Evolutionary conservation across 2,113 vertebrate genomes (phyloP).

Genomic region (Neopipo cinnamomea): DNA sequence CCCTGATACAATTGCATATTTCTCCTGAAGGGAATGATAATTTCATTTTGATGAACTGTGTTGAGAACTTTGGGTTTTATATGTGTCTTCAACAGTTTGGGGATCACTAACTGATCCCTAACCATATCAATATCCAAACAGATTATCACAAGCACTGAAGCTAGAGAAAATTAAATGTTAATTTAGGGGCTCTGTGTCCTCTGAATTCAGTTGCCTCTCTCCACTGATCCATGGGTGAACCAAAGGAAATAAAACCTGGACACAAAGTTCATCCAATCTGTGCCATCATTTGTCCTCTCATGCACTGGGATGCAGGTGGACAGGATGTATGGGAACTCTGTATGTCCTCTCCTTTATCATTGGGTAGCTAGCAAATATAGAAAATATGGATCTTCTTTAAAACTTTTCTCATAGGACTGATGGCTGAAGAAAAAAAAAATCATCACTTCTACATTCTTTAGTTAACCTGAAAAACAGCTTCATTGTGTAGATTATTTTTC

Average conservation of each 20-base stretch:
- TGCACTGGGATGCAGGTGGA: background rate
- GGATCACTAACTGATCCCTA: background rate
- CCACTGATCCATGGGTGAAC: background rate
- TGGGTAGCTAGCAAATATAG: background rate
- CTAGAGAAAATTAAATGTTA: background rate
- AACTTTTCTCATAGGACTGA: background rate
- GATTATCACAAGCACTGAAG: background rate
- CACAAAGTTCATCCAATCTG: background rate
- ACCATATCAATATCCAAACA: background rate
- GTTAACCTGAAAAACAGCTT: background rate
- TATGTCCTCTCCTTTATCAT: background rate
- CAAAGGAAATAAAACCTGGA: background rate
- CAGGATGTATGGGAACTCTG: background rate
- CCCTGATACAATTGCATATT: background rate
- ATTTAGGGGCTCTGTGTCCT: background rate
- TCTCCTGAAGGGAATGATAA: background rate
- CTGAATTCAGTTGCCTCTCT: background rate
- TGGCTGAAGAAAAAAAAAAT: background rate
- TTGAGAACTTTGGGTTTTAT: background rate
- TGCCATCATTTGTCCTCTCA: background rate
- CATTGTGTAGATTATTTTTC: accelerated
- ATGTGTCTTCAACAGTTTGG: background rate
- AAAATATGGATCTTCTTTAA: background rate
- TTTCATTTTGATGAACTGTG: background rate
- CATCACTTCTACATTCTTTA: background rate